These are phyloP conservation scores for Creontiades dilutus DNA, from an alignment of 2,888 invertebrate genomes.

Conservation along the genomic window DNA sequence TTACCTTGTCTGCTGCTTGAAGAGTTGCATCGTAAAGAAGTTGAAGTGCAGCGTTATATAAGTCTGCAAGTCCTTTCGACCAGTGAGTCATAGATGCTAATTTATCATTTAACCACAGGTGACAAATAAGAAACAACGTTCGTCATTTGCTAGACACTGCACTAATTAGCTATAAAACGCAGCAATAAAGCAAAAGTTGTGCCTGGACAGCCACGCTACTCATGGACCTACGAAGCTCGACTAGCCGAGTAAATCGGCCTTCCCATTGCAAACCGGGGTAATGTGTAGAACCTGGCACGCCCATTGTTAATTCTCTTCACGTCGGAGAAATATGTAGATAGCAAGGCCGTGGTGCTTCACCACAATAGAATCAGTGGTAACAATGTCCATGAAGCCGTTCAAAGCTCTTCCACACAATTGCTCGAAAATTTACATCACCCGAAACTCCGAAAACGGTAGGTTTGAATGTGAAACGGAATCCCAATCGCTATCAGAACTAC, in stretches of 20 bases:
- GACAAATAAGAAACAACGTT: neutral
- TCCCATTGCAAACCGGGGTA: conserved; percentile 55
- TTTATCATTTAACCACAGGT: neutral
- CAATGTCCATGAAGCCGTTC: conserved; percentile 15
- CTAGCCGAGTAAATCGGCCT: conserved; percentile 58
- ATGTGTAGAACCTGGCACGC: conserved; percentile 53
- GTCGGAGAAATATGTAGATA: conserved; percentile 64
- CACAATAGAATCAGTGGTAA: conserved; percentile 46
- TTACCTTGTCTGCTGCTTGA: conserved; percentile 47
- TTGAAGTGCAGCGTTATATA: conserved; percentile 59
- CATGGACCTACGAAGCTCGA: neutral
- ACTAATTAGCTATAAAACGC: too few species aligned
- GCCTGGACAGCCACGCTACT: neutral
- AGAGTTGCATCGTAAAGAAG: conserved; percentile 47
- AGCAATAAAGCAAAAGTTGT: too few species aligned
- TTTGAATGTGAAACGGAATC: too few species aligned
- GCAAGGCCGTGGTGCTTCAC: conserved; percentile 45
- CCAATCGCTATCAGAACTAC: too few species aligned
- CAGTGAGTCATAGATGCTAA: conserved; percentile 48
- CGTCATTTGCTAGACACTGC: neutral
- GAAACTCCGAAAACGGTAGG: neutral
- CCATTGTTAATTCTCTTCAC: conserved; percentile 57
- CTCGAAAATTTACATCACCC: neutral
- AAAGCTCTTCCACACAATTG: conserved; percentile 30
- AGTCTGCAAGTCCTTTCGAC: conserved; percentile 64